Conservation (phyloP, 2,113 vertebrate genomes). For the Oreocharis arfaki region DNA sequence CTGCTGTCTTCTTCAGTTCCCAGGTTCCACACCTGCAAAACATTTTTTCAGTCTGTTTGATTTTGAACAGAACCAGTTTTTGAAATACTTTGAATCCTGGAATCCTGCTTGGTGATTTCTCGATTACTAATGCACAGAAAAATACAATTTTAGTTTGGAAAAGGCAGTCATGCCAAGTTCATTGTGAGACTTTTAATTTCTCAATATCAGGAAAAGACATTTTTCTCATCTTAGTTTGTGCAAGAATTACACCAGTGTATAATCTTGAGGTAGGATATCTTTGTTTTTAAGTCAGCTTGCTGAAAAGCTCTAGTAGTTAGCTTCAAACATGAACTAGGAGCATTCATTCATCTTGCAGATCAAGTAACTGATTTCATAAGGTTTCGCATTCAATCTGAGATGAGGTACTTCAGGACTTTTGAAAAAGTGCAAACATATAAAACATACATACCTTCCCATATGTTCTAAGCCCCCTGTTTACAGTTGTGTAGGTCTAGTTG, state of each 20-base stretch:
- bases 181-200: background rate
- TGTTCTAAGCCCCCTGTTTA: background rate
- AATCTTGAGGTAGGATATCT: background rate
- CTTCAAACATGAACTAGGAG: background rate
- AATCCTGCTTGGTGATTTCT: background rate
- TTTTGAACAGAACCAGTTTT: background rate
- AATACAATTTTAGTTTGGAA: background rate
- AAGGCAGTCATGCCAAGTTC: background rate
- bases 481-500: background rate
- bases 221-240: background rate
- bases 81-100: background rate
- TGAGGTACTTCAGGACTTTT: background rate
- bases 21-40: background rate
- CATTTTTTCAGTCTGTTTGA: background rate
- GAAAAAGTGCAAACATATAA: background rate
- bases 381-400: background rate
- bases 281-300: background rate
- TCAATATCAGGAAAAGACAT: background rate
- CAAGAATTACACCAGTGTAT: background rate
- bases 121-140: background rate
- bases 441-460: background rate
- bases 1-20: background rate
- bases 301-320: background rate
- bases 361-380: background rate
- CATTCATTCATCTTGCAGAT: background rate